phyloP scores from a whole-genome alignment of 2,113 vertebrate genomes.

The Kryptolebias marmoratus region DNA sequence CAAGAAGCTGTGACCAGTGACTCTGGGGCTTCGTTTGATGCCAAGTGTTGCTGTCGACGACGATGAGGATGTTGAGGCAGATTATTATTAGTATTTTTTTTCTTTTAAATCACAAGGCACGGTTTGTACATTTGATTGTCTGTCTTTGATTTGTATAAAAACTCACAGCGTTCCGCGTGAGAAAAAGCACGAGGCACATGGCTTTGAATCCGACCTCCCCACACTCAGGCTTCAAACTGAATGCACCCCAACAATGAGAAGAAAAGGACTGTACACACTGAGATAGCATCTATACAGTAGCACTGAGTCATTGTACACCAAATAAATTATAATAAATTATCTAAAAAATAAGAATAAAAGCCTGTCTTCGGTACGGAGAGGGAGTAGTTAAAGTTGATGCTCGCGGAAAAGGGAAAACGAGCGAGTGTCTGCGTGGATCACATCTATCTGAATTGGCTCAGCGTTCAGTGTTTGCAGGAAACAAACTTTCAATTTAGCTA shows the following conservation, averaged over 20 bases:
- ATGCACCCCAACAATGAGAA: conserved; percentile 59
- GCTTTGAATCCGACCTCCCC: conserved; percentile 71
- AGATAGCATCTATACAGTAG: conserved; percentile 77
- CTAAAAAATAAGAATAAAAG: conserved; percentile 54
- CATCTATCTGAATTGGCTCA: conserved; percentile 73
- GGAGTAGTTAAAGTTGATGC: conserved; percentile 54
- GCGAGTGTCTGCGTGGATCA: conserved; percentile 36
- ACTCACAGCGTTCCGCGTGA: conserved; percentile 34
- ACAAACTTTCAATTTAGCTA: conserved; percentile 67
- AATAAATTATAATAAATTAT: conserved; percentile 83
- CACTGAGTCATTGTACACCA: conserved; percentile 75
- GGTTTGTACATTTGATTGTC: conserved; percentile 78
- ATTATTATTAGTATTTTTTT: conserved; percentile 31
- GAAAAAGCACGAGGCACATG: conserved; percentile 69
- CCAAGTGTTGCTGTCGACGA: conserved; percentile 46
- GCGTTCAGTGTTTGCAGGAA: conserved; percentile 79
- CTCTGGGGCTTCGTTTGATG: conserved; percentile 43
- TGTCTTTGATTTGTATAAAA: conserved; percentile 53
- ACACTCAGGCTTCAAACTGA: conserved; percentile 63
- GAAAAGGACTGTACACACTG: conserved; percentile 70
- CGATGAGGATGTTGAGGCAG: conserved; percentile 51
- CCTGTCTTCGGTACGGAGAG: conserved; percentile 34
- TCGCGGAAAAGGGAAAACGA: neutral
- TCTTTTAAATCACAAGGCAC: conserved; percentile 75
- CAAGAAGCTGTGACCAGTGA: conserved; percentile 46